Evolutionary conservation across 2,797 vertebrate genomes (phyloP), one percentile per base, ranked within the genome.

Genomic region (Vireo griseus): DNA sequence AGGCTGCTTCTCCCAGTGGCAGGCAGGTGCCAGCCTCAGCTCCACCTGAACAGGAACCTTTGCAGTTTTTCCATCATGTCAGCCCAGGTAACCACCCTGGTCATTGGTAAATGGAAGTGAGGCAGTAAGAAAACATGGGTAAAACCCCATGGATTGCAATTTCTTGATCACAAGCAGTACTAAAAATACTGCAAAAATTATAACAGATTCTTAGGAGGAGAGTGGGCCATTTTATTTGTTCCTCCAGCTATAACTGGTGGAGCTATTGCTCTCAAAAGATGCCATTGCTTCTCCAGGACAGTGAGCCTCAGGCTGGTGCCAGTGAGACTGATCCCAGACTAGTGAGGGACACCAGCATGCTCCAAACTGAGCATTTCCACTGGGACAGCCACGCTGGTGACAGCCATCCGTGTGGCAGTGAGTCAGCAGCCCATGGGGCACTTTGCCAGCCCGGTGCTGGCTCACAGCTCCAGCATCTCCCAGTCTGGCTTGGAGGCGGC

Each of bases 381-480:
- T 0, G 2, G 57, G 26, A 62, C 0, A 6, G 58, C 31, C 84
- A 15, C 0, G 0, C 17, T 71, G 62, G 62, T 62, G 76, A 35
- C 74, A 89, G 69, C 28, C 26, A n/a, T 21, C 37, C 44, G 0
- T 14, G 62, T 1, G 13, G 24, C 19, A 15, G 17, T 33, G 69
- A 80, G 57, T 39, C 81, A 94, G 47, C 47, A 84, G 71, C 63
- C 58, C 75, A 66, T 0, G 1, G 75, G 37, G 50, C 14, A 3
- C 14, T 16, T 26, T 2, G 2, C 63, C 84, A 72, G 51, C 20
- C n/a, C 0, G 0, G 57, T 0, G 1, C 1, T 85, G 75, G 51
- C 83, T 75, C 61, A 45, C 29, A 31, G 26, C 54, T 75, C 77
- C 59, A 58, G 40, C 0, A 0, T 40, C 71, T 84, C 55, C 80